These are phyloP conservation scores for Pituophis catenifer DNA, from an alignment of 2,113 vertebrate species.

Conservation along the genomic window DNA sequence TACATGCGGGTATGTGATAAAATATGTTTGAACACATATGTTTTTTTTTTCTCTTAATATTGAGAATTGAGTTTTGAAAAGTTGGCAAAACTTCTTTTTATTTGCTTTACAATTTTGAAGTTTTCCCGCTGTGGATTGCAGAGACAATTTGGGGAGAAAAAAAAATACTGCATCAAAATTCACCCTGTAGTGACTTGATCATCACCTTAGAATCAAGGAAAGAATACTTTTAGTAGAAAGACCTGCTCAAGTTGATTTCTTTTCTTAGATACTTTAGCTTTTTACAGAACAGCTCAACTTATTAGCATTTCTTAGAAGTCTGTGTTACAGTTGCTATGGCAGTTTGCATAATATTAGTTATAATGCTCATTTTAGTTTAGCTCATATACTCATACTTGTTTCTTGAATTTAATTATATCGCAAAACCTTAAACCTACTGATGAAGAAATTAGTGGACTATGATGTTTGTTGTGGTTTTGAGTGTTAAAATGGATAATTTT, in stretches of 20 bases:
- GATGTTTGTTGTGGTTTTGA: conserved; percentile 2
- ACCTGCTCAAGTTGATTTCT: conserved; percentile 17
- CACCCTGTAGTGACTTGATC: not conserved
- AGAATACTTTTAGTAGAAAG: conserved; percentile 18
- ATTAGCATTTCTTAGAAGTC: conserved; percentile 60
- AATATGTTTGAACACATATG: not conserved
- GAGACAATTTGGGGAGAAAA: not conserved
- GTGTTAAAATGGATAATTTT: rapidly evolving
- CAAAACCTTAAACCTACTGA: conserved; percentile 33
- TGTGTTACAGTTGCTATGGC: conserved; percentile 54
- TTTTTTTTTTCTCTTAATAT: too few relatives aligned
- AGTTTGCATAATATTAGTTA: conserved; percentile 53
- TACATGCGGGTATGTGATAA: not conserved
- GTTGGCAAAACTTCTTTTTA: not conserved
- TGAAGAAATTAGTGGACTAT: not conserved
- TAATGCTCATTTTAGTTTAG: conserved; percentile 61
- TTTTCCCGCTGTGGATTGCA: not conserved
- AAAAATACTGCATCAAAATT: not conserved
- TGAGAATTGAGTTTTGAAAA: not conserved
- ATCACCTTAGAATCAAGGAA: not conserved
- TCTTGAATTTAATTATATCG: conserved; percentile 44
- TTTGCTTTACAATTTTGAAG: not conserved
- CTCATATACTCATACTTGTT: conserved; percentile 44
- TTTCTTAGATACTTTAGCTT: conserved; percentile 44
- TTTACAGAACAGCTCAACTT: conserved; percentile 54